A percentile compares a stretch with the other conserved stretches of the same genome.
These are phyloP conservation scores for Dreissena polymorpha DNA, from an alignment of 1,140 invertebrate genomes.

Conservation along the genomic window DNA sequence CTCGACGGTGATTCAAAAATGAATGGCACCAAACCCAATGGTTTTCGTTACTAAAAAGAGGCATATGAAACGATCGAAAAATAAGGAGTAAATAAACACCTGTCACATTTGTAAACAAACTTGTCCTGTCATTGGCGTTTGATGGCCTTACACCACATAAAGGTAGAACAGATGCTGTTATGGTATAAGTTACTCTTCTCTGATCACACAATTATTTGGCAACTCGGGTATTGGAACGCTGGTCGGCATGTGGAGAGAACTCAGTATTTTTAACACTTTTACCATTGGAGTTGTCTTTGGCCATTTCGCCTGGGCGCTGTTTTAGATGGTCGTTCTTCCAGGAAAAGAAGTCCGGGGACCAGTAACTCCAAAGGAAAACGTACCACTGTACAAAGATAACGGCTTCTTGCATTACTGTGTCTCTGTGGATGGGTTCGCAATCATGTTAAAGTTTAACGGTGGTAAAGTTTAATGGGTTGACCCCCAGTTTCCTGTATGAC, in stretches of 20 bases:
- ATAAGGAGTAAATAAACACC: background rate
- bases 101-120: slow-evolving; percentile 60
- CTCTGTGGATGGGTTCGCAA: slow-evolving; percentile 77
- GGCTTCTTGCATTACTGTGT: slow-evolving; percentile 81
- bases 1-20: too few species aligned
- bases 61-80: slow-evolving; percentile 4
- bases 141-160: slow-evolving; percentile 70
- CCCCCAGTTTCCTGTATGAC: slow-evolving; percentile 79
- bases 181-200: slow-evolving; percentile 68
- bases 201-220: slow-evolving; percentile 54
- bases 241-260: slow-evolving; percentile 66
- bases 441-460: slow-evolving; percentile 68
- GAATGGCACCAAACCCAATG: background rate
- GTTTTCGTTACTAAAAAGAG: slow-evolving; percentile 13
- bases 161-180: slow-evolving; percentile 6
- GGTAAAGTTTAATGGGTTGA: slow-evolving; percentile 68
- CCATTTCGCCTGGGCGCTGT: slow-evolving; percentile 69
- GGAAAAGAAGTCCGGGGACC: slow-evolving; percentile 80
- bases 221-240: slow-evolving; percentile 57
- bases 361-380: slow-evolving; percentile 80
- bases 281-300: slow-evolving; percentile 65
- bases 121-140: slow-evolving; percentile 69
- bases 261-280: slow-evolving; percentile 61
- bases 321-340: slow-evolving; percentile 78
- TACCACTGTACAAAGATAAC: slow-evolving; percentile 82